Evolutionary conservation across 2,797 vertebrate genomes (phyloP).

Genomic region (Spondyliosoma cantharus): DNA sequence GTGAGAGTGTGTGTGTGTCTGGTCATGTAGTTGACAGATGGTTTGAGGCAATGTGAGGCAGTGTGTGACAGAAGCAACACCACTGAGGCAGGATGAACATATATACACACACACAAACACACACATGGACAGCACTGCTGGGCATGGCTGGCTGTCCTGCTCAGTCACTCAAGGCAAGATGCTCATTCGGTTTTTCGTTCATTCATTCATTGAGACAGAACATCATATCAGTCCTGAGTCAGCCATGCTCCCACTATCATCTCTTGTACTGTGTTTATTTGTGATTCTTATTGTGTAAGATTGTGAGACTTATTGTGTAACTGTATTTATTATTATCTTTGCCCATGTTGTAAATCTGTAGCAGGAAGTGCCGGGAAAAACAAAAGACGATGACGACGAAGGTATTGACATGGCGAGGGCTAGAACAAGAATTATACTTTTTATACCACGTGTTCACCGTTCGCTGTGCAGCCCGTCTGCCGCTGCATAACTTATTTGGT

Average conservation of each 20-base stretch:
- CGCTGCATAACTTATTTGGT: too few relatives aligned
- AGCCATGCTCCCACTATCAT: not conserved
- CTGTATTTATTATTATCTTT: not conserved
- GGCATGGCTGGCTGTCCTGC: slow-evolving; percentile 15
- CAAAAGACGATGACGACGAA: too few relatives aligned
- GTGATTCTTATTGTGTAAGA: not conserved
- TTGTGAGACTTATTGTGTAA: not conserved
- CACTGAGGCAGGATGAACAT: slow-evolving; percentile 27
- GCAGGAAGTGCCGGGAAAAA: too few relatives aligned
- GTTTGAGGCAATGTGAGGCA: slow-evolving; percentile 57
- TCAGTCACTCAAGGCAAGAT: slow-evolving; percentile 18
- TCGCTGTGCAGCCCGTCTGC: too few relatives aligned
- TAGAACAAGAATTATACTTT: too few relatives aligned
- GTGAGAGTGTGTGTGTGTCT: slow-evolving; percentile 22
- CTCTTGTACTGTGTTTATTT: not conserved
- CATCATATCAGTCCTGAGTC: slow-evolving; percentile 26
- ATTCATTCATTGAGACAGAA: slow-evolving; percentile 27
- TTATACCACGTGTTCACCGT: too few relatives aligned
- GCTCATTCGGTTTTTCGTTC: slow-evolving; percentile 13
- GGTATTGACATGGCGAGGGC: too few relatives aligned
- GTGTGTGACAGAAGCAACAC: slow-evolving; percentile 54
- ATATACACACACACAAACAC: slow-evolving; percentile 3
- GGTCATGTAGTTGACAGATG: slow-evolving; percentile 68
- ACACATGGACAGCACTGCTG: not conserved
- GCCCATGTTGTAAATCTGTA: too few relatives aligned